These are phyloP conservation scores for Pristionchus fissidentatus DNA, from an alignment of 2,888 invertebrate species.

Conservation along the genomic window DNA sequence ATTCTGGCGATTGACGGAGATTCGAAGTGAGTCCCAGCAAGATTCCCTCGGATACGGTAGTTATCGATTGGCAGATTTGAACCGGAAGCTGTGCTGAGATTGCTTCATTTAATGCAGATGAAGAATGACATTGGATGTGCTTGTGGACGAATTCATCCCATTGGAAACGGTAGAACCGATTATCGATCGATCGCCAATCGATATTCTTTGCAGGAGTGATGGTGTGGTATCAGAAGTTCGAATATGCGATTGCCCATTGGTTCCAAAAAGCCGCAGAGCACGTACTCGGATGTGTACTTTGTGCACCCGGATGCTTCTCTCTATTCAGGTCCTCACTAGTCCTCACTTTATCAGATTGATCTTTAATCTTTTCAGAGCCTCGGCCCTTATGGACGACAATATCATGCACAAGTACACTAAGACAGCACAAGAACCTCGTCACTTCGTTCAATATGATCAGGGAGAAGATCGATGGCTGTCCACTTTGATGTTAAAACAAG, in stretches of 20 bases:
- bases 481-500: conserved; percentile 78
- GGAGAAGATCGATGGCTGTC: conserved; percentile 80
- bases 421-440: conserved; percentile 82
- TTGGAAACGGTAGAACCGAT: conserved; percentile 80
- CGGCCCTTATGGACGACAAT: conserved; percentile 90
- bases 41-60: neutral
- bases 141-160: conserved; percentile 90
- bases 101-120: conserved; percentile 90
- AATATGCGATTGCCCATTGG: conserved; percentile 93
- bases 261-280: conserved; percentile 92
- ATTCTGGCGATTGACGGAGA: conserved; percentile 89
- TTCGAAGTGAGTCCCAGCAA: conserved; percentile 87
- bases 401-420: conserved; percentile 90
- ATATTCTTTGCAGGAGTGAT: conserved; percentile 81
- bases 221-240: conserved; percentile 90
- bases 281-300: conserved; percentile 89
- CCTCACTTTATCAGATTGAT: neutral
- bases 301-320: conserved; percentile 92
- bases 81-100: conserved; percentile 80
- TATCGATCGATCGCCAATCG: neutral
- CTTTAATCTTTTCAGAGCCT: conserved; percentile 79
- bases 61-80: conserved; percentile 44
- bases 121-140: conserved; percentile 86
- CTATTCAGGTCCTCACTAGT: conserved; percentile 79
- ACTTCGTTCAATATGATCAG: conserved; percentile 93